A percentile compares a stretch with the other conserved stretches of the same genome.
These are phyloP conservation scores for Thecocarcelia acutangulata DNA, from an alignment of 2,888 invertebrate genomes.

Conservation along the genomic window DNA sequence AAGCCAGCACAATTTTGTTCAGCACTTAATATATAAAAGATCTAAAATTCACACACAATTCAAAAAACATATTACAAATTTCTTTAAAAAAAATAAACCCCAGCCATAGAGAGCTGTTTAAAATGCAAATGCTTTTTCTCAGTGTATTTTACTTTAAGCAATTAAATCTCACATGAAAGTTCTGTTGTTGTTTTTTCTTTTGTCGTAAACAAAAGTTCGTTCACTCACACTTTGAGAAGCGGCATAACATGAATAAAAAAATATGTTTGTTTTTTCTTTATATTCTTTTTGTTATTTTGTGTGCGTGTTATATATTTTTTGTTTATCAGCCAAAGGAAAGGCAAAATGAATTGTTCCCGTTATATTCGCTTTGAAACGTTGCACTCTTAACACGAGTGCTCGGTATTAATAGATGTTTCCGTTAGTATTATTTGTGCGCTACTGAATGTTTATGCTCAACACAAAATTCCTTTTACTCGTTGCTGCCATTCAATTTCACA, in stretches of 20 bases:
- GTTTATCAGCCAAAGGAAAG: slow-evolving; percentile 34
- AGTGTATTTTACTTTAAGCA: not conserved
- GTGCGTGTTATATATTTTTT: slow-evolving; percentile 32
- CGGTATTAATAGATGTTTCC: slow-evolving; percentile 74
- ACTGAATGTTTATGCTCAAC: slow-evolving; percentile 74
- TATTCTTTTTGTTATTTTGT: slow-evolving; percentile 6
- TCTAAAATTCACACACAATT: no score
- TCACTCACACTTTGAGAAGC: slow-evolving; percentile 62
- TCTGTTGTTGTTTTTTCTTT: slow-evolving; percentile 23
- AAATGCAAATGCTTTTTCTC: slow-evolving; percentile 3
- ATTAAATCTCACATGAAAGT: not conserved
- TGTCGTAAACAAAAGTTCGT: slow-evolving; percentile 53
- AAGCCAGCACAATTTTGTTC: no score
- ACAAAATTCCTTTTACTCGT: slow-evolving; percentile 66
- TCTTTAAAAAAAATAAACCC: not conserved
- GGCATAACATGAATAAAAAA: slow-evolving; percentile 33
- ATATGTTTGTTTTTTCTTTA: no score
- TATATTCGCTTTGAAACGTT: slow-evolving; percentile 41
- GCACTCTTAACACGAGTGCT: not conserved
- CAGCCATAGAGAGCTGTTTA: no score
- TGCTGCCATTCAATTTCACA: slow-evolving; percentile 43
- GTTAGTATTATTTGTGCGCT: slow-evolving; percentile 80
- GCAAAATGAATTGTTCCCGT: slow-evolving; percentile 37
- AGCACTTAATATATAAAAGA: not conserved
- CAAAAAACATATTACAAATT: no score